These are phyloP conservation scores for Sarcoramphus papa DNA, from an alignment of 2,797 vertebrate genomes.

Conservation along the genomic window DNA sequence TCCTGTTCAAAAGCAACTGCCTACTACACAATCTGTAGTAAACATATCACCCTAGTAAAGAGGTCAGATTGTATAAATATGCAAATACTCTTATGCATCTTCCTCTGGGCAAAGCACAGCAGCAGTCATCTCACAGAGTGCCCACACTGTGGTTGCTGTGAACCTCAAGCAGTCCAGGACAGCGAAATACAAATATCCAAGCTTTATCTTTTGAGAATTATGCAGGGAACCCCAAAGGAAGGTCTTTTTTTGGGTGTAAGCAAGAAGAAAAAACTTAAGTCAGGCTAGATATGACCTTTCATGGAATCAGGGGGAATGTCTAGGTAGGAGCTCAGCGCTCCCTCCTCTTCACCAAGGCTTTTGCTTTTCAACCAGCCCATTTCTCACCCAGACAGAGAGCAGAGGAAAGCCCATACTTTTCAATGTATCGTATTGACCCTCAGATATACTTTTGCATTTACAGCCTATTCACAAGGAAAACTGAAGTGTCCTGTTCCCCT, in stretches of 20 bases:
- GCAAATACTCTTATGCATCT: background rate
- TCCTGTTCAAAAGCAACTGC: background rate
- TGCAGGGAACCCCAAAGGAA: background rate
- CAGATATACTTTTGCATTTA: background rate
- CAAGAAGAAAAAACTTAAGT: background rate
- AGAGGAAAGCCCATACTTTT: background rate
- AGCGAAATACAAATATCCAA: background rate
- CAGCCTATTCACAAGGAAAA: background rate
- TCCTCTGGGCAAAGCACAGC: background rate
- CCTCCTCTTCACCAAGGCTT: background rate
- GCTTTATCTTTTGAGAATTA: background rate
- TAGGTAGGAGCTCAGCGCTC: background rate
- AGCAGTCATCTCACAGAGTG: background rate
- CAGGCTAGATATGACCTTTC: background rate
- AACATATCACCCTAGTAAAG: background rate
- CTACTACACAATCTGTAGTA: background rate
- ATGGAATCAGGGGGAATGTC: too few species aligned
- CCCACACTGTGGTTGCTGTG: background rate
- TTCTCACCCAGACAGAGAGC: background rate
- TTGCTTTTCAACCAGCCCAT: background rate
- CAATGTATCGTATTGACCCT: background rate
- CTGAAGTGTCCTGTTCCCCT: background rate
- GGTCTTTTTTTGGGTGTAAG: accelerated
- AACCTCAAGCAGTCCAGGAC: background rate
- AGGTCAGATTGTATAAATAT: background rate